Percentiles rank a stretch among this genome's conserved stretches.
Conservation (phyloP, 2,113 vertebrate genomes). For the Bufo bufo region DNA sequence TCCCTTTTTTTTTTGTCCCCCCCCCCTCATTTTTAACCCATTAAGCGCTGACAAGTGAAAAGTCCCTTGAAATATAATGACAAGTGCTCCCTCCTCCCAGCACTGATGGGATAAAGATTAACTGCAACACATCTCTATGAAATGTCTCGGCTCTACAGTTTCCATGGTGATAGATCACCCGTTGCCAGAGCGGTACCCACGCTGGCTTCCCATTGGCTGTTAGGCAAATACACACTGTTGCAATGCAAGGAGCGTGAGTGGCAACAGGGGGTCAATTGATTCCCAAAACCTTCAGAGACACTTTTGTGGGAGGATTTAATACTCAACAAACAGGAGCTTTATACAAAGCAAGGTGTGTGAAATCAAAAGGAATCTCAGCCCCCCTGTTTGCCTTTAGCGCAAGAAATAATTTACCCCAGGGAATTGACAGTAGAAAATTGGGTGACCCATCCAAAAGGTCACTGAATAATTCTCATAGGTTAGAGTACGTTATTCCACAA, state of each 20-base stretch:
- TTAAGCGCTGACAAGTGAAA: neutral
- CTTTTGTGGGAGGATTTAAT: conserved; percentile 56
- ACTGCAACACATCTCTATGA: conserved; percentile 58
- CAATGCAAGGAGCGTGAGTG: conserved; percentile 56
- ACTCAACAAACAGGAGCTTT: conserved; percentile 43
- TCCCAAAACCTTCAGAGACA: conserved; percentile 56
- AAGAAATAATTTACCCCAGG: neutral
- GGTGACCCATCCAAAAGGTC: conserved; percentile 8
- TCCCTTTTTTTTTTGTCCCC: neutral
- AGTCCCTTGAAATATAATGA: conserved; percentile 43
- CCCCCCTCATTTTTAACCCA: conserved; percentile 19
- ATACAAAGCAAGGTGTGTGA: conserved; percentile 4
- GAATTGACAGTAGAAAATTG: neutral
- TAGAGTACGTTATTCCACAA: neutral
- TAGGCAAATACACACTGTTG: conserved; percentile 51
- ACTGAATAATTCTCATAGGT: neutral
- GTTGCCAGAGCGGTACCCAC: conserved; percentile 58
- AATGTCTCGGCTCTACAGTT: conserved; percentile 57
- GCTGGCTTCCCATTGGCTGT: conserved; percentile 50
- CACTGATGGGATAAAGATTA: conserved; percentile 57
- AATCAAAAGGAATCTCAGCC: neutral
- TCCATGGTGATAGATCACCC: conserved; percentile 58
- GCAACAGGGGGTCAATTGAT: conserved; percentile 58
- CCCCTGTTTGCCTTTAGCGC: neutral
- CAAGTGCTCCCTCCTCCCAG: conserved; percentile 49